Base-by-base conservation (phyloP, 2,888 invertebrate genomes). In the Thereva unica region DNA sequence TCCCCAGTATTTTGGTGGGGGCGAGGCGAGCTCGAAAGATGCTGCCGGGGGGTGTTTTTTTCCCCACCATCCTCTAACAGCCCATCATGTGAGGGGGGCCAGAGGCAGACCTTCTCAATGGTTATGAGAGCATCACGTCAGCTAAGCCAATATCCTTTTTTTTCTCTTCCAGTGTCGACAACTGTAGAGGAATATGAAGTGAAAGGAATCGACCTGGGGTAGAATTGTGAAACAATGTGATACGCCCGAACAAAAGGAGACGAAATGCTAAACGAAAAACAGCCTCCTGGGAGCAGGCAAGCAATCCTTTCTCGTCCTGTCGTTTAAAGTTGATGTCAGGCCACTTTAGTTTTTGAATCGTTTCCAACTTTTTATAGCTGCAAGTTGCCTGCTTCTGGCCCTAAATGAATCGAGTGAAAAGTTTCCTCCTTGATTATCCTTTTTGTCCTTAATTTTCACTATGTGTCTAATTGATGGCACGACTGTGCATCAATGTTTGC, bases 151-250 rank as follows among this genome's bases (percentile, higher is more conserved):
- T 41, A 61, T 45, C 61, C 40, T 23, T n/a, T 42, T 40, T 41
- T 23, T 6, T 34, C 42, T 50, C 8, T 35, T 23, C 8, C 37
- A 10, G n/a, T 42, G 35, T 35, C 40, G 37, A 40, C 49, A 40
- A 35, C 47, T 59, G 57, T 47, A 59, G 38, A 59, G 47, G 47
- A 59, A 59, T 59, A 8, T 40, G 5, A n/a, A 41, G 61, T 50
- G 49, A 61, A 61, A 61, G 61, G 50, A 61, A 61, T 61, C 61
- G 61, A 61, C 61, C 61, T 61, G 50, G 50, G 61, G 61, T 49
- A 50, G 61, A 41, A 44, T 41, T 61, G 12, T 34, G n/a, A 38
- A 61, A 49, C 49, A 61, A 50, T 49, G 61, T 34, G 41, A 50
- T 41, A 40, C 12, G 61, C 40, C 41, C 50, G 50, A 41, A 61